These are phyloP conservation scores for Norana najaformis DNA, from an alignment of 2,888 invertebrate species.

Conservation along the genomic window DNA sequence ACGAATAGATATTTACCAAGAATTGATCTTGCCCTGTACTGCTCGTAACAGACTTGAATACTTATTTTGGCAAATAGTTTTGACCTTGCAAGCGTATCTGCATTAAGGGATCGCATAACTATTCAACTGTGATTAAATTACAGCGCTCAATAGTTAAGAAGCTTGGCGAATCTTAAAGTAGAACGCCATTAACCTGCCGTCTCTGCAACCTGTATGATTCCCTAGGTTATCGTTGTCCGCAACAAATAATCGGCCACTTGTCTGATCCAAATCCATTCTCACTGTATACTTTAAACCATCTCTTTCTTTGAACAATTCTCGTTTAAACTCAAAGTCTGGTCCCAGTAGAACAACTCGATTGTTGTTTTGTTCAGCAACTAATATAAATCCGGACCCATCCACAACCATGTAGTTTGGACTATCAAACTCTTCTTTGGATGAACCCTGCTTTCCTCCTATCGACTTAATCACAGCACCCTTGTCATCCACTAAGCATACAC, in stretches of 20 bases:
- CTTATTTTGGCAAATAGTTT: too few species aligned
- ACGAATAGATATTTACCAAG: too few species aligned
- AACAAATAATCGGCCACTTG: not conserved
- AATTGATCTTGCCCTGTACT: too few species aligned
- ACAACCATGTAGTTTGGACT: constrained; percentile 1
- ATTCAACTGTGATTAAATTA: too few species aligned
- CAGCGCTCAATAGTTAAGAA: too few species aligned
- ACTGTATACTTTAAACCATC: not conserved
- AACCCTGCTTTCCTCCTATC: not conserved
- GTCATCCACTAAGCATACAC: not conserved
- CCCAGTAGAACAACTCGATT: not conserved
- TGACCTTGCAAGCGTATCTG: too few species aligned
- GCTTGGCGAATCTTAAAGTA: not conserved
- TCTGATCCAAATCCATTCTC: not conserved
- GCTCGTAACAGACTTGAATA: too few species aligned
- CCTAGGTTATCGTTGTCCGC: not conserved
- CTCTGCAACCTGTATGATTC: not conserved
- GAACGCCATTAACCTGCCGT: not conserved
- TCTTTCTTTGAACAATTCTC: not conserved
- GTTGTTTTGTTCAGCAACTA: constrained; percentile 14
- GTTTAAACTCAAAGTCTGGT: not conserved
- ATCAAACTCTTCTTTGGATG: not conserved
- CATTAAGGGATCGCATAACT: too few species aligned
- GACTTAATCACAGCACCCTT: not conserved
- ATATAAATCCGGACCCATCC: not conserved